Base-by-base conservation (phyloP, 2,113 vertebrate genomes). In the Poecilia latipinna region DNA sequence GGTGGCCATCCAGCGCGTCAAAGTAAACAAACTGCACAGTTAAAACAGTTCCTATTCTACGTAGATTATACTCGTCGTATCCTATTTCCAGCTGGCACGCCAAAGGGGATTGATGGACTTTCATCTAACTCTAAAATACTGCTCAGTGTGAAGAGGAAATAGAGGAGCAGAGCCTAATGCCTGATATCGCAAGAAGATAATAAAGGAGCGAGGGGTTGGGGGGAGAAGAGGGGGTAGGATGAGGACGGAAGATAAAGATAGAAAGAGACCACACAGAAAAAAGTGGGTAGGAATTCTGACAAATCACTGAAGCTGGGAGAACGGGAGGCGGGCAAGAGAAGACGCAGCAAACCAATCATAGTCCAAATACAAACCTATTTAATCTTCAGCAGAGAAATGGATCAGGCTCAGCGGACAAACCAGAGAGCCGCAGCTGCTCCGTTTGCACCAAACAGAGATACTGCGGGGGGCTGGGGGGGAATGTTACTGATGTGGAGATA, bases 281-380 rank as follows among this genome's bases (percentile, higher is more conserved):
- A 71, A 78, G 68, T 42, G 61, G 78, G 72, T 63, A 70, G 79
- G 65, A 65, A 82, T 63, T 79, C 74, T 78, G 78, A 84, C 71
- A 87, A 83, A 86, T 80, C 4, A 24, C 62, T 84, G 57, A 82
- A 79, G 80, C 66, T 74, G 82, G 77, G 65, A 81, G 80, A 87
- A 78, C 57, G 44, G 70, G 80, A 76, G 67, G 63, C 28, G 13
- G 51, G 57, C 57, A 51, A 73, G 62, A 79, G 66, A 62, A 75
- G 78, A 69, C 61, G 82, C 28, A 64, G 68, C 51, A 19, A 39
- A 65, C 76, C 86, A 86, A 85, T 90, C 79, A 72, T 39, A 80
- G 82, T 77, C 78, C 70, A 79, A 78, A 68, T 62, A 76, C 73
- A 78, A 83, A 76, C 79, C 51, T 54, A 70, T 89, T 76, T 70